Base-by-base conservation (phyloP, 2,113 vertebrate species). In the Bostrychus sinensis region DNA sequence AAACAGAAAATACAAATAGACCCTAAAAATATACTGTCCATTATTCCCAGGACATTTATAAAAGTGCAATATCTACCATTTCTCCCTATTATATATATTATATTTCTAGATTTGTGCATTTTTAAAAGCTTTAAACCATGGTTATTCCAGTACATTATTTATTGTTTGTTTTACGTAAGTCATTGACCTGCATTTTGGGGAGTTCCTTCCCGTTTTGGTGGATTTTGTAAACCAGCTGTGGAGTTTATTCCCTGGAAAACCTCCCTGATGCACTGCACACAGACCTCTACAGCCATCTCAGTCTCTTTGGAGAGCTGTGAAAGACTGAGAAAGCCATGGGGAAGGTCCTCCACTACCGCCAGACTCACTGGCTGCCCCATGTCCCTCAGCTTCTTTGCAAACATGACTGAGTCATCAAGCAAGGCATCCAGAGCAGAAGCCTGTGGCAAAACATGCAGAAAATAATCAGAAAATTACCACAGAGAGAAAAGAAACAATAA, bases 371-470 rank as follows among this genome's bases (percentile, higher is more conserved):
- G 92, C 56, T 89, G 93, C 17, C 84, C 87, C 65, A 95, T 85
- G 16, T 70, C 42, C 1, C 92, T 90, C 67, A 96, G 89, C 50
- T 94, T 92, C 83, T 92, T 91, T 9, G 94, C 95, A 20, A 96
- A 94, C 93, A 93, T 95, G 80, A 96, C 94, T 0, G 95, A 95
- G 84, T 96, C 95, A 0, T 96, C 95, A 70, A 96, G 85, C 85
- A 96, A 83, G n/a, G 94, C 94, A 58, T 96, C 95, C 75, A 96
- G 87, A 11, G 93, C 94, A 0, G 94, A 94, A 0, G 94, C 95
- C 95, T 96, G 82, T 0, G n/a, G 1, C 37, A 39, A 62, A 1
- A 68, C 23, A 54, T 0, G 34, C 10, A 62, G n/a, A 13, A 43
- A 22, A 45, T 9, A 59, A 43, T 32, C 20, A 41, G 42, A 28